These are phyloP conservation scores for Caenorhabditis angaria DNA, from an alignment of 2,888 invertebrate genomes.

Conservation along the genomic window DNA sequence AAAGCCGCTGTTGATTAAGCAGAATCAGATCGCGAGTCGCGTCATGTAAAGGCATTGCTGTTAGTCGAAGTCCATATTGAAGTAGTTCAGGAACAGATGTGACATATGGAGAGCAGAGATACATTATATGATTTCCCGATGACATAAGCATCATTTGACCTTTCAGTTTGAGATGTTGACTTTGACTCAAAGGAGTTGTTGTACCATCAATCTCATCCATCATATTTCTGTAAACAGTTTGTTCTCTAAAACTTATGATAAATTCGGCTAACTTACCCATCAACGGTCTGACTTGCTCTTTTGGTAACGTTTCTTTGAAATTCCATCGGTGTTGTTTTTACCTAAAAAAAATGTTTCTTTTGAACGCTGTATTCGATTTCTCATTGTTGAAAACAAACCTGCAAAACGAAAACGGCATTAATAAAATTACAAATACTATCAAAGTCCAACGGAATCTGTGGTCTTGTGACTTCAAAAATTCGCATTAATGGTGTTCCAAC, in stretches of 20 bases:
- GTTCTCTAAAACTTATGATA: too few species aligned
- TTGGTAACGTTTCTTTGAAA: conserved; percentile 42
- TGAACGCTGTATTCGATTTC: too few species aligned
- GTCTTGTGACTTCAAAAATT: conserved; percentile 67
- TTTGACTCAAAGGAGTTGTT: conserved; percentile 19
- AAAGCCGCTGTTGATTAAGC: conserved; percentile 64
- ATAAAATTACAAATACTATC: conserved; percentile 69
- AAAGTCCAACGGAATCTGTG: conserved; percentile 71
- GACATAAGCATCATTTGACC: conserved; percentile 65
- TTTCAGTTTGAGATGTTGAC: conserved; percentile 59
- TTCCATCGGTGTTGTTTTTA: conserved; percentile 56
- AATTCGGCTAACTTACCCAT: conserved; percentile 10
- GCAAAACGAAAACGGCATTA: conserved; percentile 66
- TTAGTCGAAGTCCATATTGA: conserved; percentile 57
- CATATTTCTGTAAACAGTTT: background rate
- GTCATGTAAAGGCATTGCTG: conserved; percentile 66
- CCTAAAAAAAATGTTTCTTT: conserved; percentile 12
- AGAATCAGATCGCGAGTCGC: conserved; percentile 67
- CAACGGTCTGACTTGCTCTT: conserved; percentile 23
- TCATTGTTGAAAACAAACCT: conserved; percentile 26
- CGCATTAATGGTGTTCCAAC: conserved; percentile 65
- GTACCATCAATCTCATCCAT: conserved; percentile 12
- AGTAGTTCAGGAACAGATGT: conserved; percentile 52
- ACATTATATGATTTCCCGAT: conserved; percentile 54
- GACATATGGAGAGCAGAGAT: conserved; percentile 65